Percentiles rank a stretch among this genome's conserved stretches.
Conservation (phyloP, 2,888 invertebrate genomes). For the Cataglyphis rosenhaueri region DNA sequence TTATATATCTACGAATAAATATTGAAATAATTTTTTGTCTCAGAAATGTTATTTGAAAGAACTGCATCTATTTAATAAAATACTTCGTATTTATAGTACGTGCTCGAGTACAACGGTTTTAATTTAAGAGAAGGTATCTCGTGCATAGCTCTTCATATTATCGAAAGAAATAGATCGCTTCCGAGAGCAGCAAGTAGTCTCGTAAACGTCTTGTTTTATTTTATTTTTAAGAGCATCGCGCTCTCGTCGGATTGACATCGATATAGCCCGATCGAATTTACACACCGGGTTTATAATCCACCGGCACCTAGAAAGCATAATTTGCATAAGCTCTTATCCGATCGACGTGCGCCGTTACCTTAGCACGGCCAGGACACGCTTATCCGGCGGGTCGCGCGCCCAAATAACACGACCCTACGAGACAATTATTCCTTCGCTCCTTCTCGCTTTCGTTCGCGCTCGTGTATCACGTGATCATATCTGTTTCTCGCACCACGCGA, state of each 20-base stretch:
- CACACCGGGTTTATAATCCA: slow-evolving; percentile 44
- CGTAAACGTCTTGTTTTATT: slow-evolving; percentile 1
- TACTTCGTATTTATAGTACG: neutral
- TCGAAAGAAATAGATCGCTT: slow-evolving; percentile 15
- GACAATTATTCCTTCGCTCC: slow-evolving; percentile 50
- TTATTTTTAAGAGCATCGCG: neutral
- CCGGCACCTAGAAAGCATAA: slow-evolving; percentile 57
- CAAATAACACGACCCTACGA: slow-evolving; percentile 40
- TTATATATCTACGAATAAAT: neutral
- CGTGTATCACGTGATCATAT: neutral
- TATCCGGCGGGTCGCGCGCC: slow-evolving; percentile 40
- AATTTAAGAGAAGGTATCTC: neutral
- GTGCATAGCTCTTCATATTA: neutral
- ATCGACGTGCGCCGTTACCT: slow-evolving; percentile 58
- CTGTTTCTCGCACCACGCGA: slow-evolving; percentile 16
- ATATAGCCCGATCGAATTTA: slow-evolving; percentile 29
- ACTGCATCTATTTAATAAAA: neutral
- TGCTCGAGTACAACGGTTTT: neutral
- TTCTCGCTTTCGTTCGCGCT: slow-evolving; percentile 45
- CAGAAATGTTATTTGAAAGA: neutral
- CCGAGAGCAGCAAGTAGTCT: neutral
- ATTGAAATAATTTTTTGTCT: neutral
- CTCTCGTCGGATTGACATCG: slow-evolving; percentile 15
- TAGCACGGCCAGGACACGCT: slow-evolving; percentile 36
- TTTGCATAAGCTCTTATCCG: slow-evolving; percentile 66